Conservation (phyloP, 2,797 vertebrate species). For the Cirrhinus molitorella region DNA sequence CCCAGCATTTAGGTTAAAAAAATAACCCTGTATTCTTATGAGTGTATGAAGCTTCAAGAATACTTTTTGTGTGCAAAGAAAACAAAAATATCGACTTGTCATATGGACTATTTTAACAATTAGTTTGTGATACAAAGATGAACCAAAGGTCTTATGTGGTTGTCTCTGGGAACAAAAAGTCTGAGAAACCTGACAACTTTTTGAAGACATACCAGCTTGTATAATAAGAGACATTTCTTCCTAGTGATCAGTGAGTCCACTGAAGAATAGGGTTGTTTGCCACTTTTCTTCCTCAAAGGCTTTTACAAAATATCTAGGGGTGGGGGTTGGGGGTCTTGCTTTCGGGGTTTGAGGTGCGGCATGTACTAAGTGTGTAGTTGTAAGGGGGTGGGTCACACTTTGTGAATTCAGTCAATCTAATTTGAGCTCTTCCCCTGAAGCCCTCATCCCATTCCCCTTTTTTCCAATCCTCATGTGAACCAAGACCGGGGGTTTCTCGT, state of each 20-base stretch:
- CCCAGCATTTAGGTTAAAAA: too few relatives aligned
- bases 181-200: too few relatives aligned
- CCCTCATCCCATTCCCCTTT: conserved; percentile 62
- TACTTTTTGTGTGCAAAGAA: too few relatives aligned
- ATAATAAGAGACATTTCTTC: neutral
- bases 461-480: conserved; percentile 70
- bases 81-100: too few relatives aligned
- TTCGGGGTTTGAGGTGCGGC: conserved; percentile 48
- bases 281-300: conserved; percentile 73
- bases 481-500: conserved; percentile 67
- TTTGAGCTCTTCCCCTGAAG: conserved; percentile 75
- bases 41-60: too few relatives aligned
- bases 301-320: conserved; percentile 78
- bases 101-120: too few relatives aligned
- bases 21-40: too few relatives aligned
- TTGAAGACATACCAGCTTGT: neutral
- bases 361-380: conserved; percentile 23
- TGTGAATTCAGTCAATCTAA: conserved; percentile 83
- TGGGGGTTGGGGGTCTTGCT: conserved; percentile 71
- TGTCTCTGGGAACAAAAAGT: too few relatives aligned
- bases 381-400: conserved; percentile 75
- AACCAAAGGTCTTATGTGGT: too few relatives aligned
- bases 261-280: conserved; percentile 64
- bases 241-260: conserved; percentile 2
- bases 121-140: too few relatives aligned